These are phyloP conservation scores for Channa argus DNA, from an alignment of 2,113 vertebrate genomes.

Conservation along the genomic window DNA sequence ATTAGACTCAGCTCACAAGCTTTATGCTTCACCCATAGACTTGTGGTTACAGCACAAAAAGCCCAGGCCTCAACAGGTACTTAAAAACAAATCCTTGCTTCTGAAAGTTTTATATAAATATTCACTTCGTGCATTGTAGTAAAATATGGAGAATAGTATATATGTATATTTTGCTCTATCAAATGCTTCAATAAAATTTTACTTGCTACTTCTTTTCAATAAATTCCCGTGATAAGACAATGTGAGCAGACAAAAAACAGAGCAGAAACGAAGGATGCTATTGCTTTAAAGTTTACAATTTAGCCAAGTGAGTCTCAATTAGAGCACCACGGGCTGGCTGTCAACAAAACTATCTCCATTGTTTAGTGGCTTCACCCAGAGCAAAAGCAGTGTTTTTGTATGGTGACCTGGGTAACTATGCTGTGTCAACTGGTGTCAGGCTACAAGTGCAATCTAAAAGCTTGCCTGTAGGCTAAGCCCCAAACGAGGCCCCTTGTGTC, in stretches of 20 bases:
- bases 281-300: constrained; percentile 63
- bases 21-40: constrained; percentile 48
- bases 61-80: neutral
- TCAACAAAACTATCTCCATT: constrained; percentile 77
- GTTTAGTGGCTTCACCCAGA: constrained; percentile 68
- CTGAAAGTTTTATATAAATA: neutral
- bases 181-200: neutral
- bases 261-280: constrained; percentile 66
- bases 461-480: constrained; percentile 72
- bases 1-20: constrained; percentile 83
- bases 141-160: neutral
- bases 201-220: neutral
- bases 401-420: constrained; percentile 79
- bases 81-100: constrained; percentile 4
- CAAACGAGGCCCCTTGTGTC: constrained; percentile 72
- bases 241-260: constrained; percentile 40
- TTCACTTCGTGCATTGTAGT: neutral
- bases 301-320: constrained; percentile 69
- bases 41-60: constrained; percentile 29
- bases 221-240: neutral
- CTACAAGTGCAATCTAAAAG: constrained; percentile 75
- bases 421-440: constrained; percentile 84
- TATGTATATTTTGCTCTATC: too few relatives aligned
- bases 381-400: constrained; percentile 78
- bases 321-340: constrained; percentile 65